Percentiles rank a stretch among this genome's conserved stretches.
phyloP scores from a whole-genome alignment of 2,888 invertebrate species.

The Rapana venosa region DNA sequence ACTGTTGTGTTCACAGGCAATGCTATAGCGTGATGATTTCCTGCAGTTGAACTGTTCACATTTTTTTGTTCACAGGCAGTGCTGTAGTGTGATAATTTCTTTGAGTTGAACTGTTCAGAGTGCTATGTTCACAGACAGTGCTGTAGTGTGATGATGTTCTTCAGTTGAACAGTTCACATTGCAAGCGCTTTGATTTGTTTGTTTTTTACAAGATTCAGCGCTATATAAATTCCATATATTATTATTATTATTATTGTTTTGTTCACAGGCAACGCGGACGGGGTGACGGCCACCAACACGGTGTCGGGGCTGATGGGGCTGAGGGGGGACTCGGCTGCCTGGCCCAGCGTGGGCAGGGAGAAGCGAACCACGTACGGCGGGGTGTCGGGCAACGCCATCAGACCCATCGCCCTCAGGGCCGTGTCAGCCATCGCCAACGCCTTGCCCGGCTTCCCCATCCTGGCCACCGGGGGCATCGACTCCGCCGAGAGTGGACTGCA shows the following conservation, averaged over 20 bases:
- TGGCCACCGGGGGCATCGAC: conserved; percentile 98
- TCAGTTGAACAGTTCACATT: too few species aligned
- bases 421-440: conserved; percentile 91
- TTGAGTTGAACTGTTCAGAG: too few species aligned
- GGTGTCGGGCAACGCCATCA: conserved; percentile 94
- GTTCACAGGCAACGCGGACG: conserved; percentile 91
- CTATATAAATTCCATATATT: too few species aligned
- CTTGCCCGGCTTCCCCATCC: conserved; percentile 92
- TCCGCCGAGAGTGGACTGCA: conserved; percentile 97
- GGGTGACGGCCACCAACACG: conserved; percentile 98
- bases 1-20: too few species aligned
- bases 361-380: conserved; percentile 95
- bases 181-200: too few species aligned
- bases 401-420: conserved; percentile 94
- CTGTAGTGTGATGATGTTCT: too few species aligned
- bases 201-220: too few species aligned
- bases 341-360: conserved; percentile 92
- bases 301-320: conserved; percentile 96
- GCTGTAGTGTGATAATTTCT: too few species aligned
- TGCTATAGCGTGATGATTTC: too few species aligned
- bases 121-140: too few species aligned
- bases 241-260: too few species aligned
- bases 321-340: conserved; percentile 88
- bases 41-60: not conserved
- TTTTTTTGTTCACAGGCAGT: not conserved